These are phyloP conservation scores for Formica selysi DNA, from an alignment of 1,140 invertebrate genomes.

Conservation along the genomic window DNA sequence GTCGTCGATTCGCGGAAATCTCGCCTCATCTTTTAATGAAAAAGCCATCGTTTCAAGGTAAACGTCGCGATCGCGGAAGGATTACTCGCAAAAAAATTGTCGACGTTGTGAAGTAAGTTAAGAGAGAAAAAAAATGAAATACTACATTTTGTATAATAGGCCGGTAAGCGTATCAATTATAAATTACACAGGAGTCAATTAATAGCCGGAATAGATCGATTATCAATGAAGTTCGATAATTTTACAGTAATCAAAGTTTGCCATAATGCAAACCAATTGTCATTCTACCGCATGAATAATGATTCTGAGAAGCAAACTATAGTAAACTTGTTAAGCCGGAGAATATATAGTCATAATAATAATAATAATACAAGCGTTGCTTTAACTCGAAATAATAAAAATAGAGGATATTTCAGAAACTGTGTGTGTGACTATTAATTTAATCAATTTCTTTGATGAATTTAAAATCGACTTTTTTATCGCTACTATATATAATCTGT, in stretches of 20 bases:
- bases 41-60: slow-evolving; percentile 59
- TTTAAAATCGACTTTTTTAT: not conserved
- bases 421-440: not conserved
- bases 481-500: not conserved
- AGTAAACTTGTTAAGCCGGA: not conserved
- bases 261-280: slow-evolving; percentile 5
- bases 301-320: slow-evolving; percentile 5
- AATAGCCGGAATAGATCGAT: slow-evolving; percentile 3
- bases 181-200: not conserved
- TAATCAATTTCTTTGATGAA: not conserved
- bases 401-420: not conserved
- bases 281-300: slow-evolving; percentile 17
- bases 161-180: not conserved
- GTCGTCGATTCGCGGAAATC: slow-evolving; percentile 47
- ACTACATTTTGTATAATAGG: not conserved
- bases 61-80: slow-evolving; percentile 24
- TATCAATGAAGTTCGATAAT: slow-evolving; percentile 29
- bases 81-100: not conserved
- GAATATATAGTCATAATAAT: not conserved
- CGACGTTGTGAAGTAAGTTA: not conserved
- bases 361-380: not conserved
- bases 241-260: not conserved
- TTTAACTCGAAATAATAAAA: not conserved
- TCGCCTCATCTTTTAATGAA: slow-evolving; percentile 41
- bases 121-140: slow-evolving; percentile 12